Base-by-base conservation (phyloP, 1,140 invertebrate species). In the Monomorium pharaonis region DNA sequence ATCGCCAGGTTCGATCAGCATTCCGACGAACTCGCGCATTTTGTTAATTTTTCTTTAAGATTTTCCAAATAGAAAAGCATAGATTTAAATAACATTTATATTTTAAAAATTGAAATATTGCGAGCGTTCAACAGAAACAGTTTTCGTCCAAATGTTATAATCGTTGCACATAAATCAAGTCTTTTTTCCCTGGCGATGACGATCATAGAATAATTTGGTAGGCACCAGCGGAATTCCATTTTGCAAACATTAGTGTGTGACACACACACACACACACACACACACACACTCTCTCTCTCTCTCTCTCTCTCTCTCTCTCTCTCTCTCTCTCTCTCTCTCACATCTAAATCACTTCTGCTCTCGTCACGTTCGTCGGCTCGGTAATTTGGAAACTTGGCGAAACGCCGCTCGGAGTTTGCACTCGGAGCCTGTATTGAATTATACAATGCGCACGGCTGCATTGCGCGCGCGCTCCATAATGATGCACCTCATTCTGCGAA, bases 401-500 rank as follows among this genome's bases (percentile, higher is more conserved):
- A n/a, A 58, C 27, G 65, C 37, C 30, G 21, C 30, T 51, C 30
- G 12, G 67, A 83, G 67, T 83, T 72, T 83, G 67, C 51, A 51
- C 62, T 65, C 24, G 37, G 63, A 16, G 24, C 42, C 60, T 44
- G 67, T 56, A 83, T 83, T 83, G 78, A 74, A 83, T 83, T 72
- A 72, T 58, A 83, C 78, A 74, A 83, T 74, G 65, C 58, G 75
- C 75, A 78, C 58, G 60, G 60, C 60, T 33, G 44, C 78, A 51
- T 44, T 27, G 78, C 67, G 67, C 37, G 78, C 67, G 67, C 51
- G 78, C 18, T 58, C 67, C 51, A 83, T 83, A 83, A 72, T 83
- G 78, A 74, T 83, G 78, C 78, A 74, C 78, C 67, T 83, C 78
- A 47, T 83, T 83, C 67, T 58, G 51, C 67, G 37, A 83, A 83